Conservation (phyloP, 2,797 vertebrate species). For the Artibeus lituratus region DNA sequence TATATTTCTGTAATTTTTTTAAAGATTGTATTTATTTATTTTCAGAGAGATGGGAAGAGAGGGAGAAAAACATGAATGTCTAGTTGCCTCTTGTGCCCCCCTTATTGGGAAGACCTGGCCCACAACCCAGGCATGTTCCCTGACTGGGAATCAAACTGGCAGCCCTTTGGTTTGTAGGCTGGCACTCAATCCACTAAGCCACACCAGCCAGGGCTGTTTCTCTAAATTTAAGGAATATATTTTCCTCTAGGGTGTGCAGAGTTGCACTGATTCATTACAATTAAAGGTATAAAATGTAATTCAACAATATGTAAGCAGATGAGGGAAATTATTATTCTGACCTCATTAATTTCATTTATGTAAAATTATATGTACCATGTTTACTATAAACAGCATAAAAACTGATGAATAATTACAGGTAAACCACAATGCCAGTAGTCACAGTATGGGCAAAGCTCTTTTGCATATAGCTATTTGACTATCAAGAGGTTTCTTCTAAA, state of each 20-base stretch:
- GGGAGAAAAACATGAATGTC: no score
- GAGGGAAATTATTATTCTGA: neutral
- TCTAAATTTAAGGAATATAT: conserved; percentile 38
- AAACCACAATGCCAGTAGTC: neutral
- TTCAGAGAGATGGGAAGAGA: no score
- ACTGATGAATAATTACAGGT: neutral
- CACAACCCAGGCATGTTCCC: no score
- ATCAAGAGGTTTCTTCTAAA: neutral
- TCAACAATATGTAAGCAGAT: neutral
- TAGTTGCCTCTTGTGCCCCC: no score
- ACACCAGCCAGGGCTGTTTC: no score
- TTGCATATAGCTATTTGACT: neutral
- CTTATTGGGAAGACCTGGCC: no score
- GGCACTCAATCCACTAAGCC: no score
- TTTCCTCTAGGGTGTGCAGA: conserved; percentile 24
- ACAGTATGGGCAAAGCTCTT: neutral
- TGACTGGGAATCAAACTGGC: no score
- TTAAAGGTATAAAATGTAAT: conserved; percentile 8
- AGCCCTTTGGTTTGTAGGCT: no score
- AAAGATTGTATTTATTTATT: no score
- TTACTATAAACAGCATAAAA: neutral
- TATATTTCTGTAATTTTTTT: neutral
- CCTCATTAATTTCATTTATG: neutral
- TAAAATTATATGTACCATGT: neutral
- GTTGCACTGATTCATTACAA: neutral